Conservation (phyloP, 2,797 vertebrate genomes). For the Lacerta viridis region DNA sequence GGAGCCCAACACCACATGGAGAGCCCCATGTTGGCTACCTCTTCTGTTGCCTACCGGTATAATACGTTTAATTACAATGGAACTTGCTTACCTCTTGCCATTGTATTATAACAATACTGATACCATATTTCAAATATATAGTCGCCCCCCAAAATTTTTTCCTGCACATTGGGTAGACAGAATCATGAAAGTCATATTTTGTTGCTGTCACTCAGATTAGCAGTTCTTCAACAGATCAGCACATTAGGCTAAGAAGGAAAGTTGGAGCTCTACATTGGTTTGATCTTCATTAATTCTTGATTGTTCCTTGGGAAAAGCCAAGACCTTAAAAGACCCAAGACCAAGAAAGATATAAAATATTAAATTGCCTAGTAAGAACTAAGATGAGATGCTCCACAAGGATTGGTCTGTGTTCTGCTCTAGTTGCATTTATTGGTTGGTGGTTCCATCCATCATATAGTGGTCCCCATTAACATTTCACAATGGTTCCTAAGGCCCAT, state of each 20-base stretch:
- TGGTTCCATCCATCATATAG: background rate
- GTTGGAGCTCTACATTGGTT: background rate
- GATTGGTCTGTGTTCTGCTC: background rate
- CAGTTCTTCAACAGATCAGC: background rate
- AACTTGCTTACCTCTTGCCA: background rate
- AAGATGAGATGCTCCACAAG: background rate
- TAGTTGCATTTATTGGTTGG: background rate
- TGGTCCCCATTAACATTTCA: background rate
- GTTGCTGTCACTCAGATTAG: background rate
- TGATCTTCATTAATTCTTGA: slow-evolving; percentile 1
- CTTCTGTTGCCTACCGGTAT: too few species aligned
- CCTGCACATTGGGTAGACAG: background rate
- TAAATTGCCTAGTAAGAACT: background rate
- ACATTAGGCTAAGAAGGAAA: background rate
- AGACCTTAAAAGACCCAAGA: background rate
- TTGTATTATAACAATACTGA: too few species aligned
- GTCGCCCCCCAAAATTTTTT: background rate
- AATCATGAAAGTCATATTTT: background rate
- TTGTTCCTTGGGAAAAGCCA: background rate
- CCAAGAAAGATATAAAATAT: background rate
- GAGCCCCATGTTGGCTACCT: too few species aligned
- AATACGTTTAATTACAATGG: background rate
- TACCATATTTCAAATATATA: background rate
- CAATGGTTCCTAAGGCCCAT: background rate
- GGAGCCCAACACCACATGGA: too few species aligned